Percentiles rank a stretch among this genome's conserved stretches.
Conservation (phyloP, 1,140 invertebrate genomes). For the Apis dorsata region DNA sequence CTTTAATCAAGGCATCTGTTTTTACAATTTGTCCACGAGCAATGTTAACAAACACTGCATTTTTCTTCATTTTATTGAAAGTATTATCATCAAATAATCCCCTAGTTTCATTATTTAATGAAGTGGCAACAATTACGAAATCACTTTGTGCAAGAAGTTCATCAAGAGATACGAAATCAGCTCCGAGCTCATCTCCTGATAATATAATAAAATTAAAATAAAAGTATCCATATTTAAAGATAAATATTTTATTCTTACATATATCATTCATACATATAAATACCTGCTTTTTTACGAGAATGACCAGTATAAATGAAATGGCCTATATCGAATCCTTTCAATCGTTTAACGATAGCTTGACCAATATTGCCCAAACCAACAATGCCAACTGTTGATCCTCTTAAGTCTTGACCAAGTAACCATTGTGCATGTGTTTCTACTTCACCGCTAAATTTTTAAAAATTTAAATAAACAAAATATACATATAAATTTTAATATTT, state of each 20-base stretch:
- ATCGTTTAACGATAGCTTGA: constrained; percentile 84
- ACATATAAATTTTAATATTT: constrained; percentile 1
- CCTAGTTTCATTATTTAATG: constrained; percentile 86
- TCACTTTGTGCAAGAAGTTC: constrained; percentile 87
- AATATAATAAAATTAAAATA: not conserved
- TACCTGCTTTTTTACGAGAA: constrained; percentile 83
- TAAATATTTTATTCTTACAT: not conserved
- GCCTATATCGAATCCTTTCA: constrained; percentile 85
- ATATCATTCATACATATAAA: constrained; percentile 42
- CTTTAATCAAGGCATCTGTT: constrained; percentile 87
- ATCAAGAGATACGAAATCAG: constrained; percentile 87
- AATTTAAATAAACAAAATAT: not conserved
- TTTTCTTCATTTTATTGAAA: constrained; percentile 90
- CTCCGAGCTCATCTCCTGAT: constrained; percentile 82
- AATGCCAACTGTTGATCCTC: constrained; percentile 88
- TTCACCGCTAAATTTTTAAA: constrained; percentile 81
- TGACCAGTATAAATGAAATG: constrained; percentile 87
- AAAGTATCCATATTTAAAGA: not conserved
- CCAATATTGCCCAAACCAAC: constrained; percentile 91
- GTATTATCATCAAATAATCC: constrained; percentile 86
- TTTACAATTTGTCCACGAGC: constrained; percentile 88
- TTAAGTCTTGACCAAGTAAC: constrained; percentile 84
- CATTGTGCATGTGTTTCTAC: constrained; percentile 84
- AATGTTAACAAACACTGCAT: constrained; percentile 89
- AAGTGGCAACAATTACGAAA: constrained; percentile 86